Evolutionary conservation across 2,888 invertebrate genomes (phyloP), one percentile per base, ranked within the genome.

Genomic region (Chorisops tibialis): DNA sequence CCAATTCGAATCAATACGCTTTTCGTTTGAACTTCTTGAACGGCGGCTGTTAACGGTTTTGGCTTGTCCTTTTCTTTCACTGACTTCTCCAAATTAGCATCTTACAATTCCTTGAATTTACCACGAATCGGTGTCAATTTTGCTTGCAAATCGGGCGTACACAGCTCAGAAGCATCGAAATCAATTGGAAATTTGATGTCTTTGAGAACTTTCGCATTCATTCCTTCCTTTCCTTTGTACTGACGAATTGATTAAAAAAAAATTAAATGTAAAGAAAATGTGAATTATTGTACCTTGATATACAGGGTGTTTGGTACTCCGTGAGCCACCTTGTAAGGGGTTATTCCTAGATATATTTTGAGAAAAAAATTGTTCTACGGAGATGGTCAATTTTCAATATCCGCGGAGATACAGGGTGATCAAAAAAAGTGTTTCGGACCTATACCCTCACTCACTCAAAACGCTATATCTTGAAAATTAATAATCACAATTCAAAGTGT

Each of bases 211-310:
- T 98, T 98, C 0, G 97, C 97, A 79, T 96, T 96, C 59, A 97
- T 91, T 0, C 92, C 87, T 74, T 91, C 93, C 73, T 93, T 93
- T 77, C 96, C 98, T 78, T 99, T 99, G 79, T 87, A 99, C 81
- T 89, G 96, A 99, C 96, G 81, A 99, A 96, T 76, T 98, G 97
- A n/a, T n/a, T n/a, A n/a, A n/a, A n/a, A n/a, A n/a, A n/a, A n/a
- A n/a, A n/a, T n/a, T n/a, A n/a, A n/a, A n/a, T n/a, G n/a, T n/a
- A n/a, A n/a, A n/a, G n/a, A n/a, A n/a, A n/a, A n/a, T n/a, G n/a
- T n/a, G n/a, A n/a, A n/a, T n/a, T n/a, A n/a, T n/a, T n/a, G n/a
- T n/a, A n/a, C n/a, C n/a, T n/a, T n/a, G n/a, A n/a, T n/a, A n/a
- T n/a, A n/a, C n/a, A n/a, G n/a, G n/a, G n/a, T n/a, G n/a, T n/a